phyloP scores from a whole-genome alignment of 2,888 invertebrate species.

The Agrenia bidenticulata region DNA sequence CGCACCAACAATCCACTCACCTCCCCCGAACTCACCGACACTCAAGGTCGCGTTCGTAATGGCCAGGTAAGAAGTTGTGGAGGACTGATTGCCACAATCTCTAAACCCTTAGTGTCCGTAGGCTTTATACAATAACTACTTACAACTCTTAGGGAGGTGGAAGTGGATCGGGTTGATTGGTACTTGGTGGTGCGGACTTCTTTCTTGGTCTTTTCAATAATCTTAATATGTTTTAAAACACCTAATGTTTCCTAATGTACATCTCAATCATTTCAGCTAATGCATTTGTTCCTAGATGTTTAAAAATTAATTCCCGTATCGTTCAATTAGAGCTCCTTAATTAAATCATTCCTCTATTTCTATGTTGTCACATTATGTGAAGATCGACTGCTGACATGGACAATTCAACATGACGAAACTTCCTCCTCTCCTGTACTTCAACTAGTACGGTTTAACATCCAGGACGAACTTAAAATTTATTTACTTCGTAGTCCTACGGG shows the following conservation, averaged over 20 bases:
- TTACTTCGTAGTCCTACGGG: no score
- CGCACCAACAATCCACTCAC: not conserved
- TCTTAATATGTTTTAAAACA: not conserved
- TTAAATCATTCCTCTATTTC: not conserved
- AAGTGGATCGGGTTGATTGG: conserved; percentile 22
- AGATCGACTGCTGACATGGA: conserved; percentile 8
- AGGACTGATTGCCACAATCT: no score
- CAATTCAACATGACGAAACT: no score
- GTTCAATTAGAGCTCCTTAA: not conserved
- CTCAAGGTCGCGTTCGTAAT: conserved; percentile 10
- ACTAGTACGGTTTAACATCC: no score
- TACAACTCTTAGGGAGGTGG: conserved; percentile 30
- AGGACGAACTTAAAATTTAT: no score
- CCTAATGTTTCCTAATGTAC: not conserved
- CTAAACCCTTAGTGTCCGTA: no score
- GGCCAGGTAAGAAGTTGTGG: conserved; percentile 7
- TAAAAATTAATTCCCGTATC: not conserved
- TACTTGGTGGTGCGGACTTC: conserved; percentile 23
- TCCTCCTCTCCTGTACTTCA: no score
- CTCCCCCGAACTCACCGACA: not conserved
- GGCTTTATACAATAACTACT: not conserved
- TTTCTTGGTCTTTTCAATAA: not conserved
- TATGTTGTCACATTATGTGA: not conserved
- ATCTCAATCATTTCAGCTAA: not conserved
- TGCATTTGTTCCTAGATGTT: not conserved